Base-by-base conservation (phyloP, 2,797 vertebrate genomes). In the Aotus griseimembra region DNA sequence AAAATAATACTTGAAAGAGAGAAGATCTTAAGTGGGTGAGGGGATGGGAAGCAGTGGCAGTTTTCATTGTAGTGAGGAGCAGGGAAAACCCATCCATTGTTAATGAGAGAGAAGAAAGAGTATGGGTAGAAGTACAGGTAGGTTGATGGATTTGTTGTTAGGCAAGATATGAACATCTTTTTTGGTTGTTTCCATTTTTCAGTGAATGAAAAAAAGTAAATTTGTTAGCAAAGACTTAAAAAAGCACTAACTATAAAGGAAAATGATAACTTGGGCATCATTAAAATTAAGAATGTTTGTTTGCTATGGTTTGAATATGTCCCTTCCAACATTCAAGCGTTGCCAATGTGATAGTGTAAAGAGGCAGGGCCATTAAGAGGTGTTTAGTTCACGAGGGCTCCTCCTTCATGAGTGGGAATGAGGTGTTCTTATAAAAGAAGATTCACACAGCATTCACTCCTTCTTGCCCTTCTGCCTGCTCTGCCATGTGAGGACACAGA, bases 221-320 rank as follows among this genome's bases (percentile, higher is more conserved):
- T 88, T 90, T 2, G 24, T 84, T 93, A 39, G 30, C 41, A 81
- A 95, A 86, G n/a, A 81, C 20, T 93, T 36, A 46, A 96, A 92
- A 81, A 89, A 57, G 4, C 22, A n/a, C 33, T 58, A 94, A 15
- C 48, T 7, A 15, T 73, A 55, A 84, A 48, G 15, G 24, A 75
- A 70, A 85, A 19, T 17, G 13, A 48, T n/a, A 70, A 41, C 22
- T 58, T 90, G 7, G 14, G 57, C 28, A 19, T 67, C 36, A 67
- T 58, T 88, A 82, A 82, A 22, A 52, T 61, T 72, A 48, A 76
- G 24, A 89, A 76, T 26, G 2, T 76, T 36, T 92, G 15, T 80
- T 48, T 72, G 73, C 50, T 73, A 11, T 61, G 7, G 8, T 50
- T 81, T 73, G 26, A 80, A 28, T 58, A 67, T 41, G 19, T 48